Evolutionary conservation across 2,113 vertebrate species (phyloP).

Genomic region (Salvelinus alpinus): DNA sequence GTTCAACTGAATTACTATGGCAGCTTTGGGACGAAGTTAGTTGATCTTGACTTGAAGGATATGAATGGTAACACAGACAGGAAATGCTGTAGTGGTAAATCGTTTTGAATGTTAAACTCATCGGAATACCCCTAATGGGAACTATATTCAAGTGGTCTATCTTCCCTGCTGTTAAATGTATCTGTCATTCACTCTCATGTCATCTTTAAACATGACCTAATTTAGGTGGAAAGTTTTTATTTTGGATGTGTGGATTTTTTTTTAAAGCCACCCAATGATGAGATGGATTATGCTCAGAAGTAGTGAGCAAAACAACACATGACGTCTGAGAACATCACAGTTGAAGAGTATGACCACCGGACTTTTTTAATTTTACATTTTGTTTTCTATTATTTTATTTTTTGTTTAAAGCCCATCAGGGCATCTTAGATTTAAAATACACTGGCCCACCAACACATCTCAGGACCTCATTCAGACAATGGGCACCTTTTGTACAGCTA

Average conservation of each 20-base stretch:
- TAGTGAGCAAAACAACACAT: background rate
- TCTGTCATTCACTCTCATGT: background rate
- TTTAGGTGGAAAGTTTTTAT: background rate
- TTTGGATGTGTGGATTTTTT: background rate
- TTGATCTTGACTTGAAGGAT: no score
- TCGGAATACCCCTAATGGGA: background rate
- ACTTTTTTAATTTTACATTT: background rate
- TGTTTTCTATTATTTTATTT: no score
- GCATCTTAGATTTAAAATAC: constrained; percentile 1
- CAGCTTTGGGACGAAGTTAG: no score
- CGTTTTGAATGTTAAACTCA: background rate
- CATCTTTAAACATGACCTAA: background rate
- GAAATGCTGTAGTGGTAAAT: background rate
- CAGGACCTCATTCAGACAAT: constrained; percentile 4
- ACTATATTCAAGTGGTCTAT: background rate
- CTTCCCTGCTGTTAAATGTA: background rate
- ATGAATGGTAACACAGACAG: background rate
- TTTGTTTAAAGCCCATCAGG: background rate
- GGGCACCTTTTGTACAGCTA: background rate
- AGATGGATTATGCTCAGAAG: background rate
- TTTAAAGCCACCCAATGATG: background rate
- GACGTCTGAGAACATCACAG: background rate
- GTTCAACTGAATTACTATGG: background rate
- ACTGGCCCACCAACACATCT: background rate
- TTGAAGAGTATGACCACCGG: background rate